phyloP scores from a whole-genome alignment of 92 coral and sea anemone species.

The Siderastrea siderea region DNA sequence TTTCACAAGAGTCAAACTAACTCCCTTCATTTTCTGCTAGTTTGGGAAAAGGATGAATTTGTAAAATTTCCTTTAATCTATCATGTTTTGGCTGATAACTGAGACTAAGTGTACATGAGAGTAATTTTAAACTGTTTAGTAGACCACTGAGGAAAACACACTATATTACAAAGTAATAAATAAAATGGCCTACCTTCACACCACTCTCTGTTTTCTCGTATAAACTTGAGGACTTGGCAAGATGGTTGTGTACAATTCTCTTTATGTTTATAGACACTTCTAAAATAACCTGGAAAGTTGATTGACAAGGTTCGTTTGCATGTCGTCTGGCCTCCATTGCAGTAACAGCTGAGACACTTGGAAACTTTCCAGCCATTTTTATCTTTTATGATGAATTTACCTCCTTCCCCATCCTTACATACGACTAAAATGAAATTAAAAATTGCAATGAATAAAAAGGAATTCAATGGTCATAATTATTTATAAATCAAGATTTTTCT shows the following conservation, averaged over 20 bases:
- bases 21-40: no score
- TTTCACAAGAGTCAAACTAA: no score
- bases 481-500: no score
- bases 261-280: background rate
- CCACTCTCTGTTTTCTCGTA: background rate
- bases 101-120: no score
- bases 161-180: no score
- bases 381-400: background rate
- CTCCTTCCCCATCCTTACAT: constrained; percentile 36
- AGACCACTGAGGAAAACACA: no score
- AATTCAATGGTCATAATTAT: no score
- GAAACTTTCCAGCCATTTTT: constrained; percentile 23
- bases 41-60: no score
- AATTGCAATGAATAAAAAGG: background rate
- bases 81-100: no score
- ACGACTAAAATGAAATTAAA: background rate
- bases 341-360: constrained; percentile 17
- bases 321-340: constrained; percentile 4
- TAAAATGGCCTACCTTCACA: constrained; percentile 63
- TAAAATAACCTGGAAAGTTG: constrained; percentile 19
- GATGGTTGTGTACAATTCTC: constrained; percentile 30
- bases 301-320: constrained; percentile 9
- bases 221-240: constrained; percentile 32
- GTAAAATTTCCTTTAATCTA: no score
- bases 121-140: no score